Evolutionary conservation across 2,113 vertebrate genomes (phyloP).

Genomic region (Tamias sibiricus): DNA sequence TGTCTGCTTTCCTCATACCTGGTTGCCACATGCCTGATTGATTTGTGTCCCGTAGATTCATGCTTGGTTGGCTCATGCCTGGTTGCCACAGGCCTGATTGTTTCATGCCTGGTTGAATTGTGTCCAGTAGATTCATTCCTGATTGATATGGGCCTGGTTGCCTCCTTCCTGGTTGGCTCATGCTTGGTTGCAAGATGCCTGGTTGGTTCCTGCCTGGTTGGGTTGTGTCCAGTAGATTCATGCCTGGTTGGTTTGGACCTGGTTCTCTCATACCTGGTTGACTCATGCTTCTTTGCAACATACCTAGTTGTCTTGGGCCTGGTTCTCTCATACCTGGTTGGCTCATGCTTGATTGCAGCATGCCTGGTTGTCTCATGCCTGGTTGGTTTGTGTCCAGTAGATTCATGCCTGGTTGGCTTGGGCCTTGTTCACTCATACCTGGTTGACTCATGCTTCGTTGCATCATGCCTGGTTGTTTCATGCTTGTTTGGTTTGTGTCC

Average conservation of each 20-base stretch:
- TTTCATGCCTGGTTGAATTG: background rate
- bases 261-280: background rate
- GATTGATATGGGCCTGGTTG: background rate
- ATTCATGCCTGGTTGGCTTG: background rate
- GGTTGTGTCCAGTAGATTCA: rapidly evolving
- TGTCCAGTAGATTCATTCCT: background rate
- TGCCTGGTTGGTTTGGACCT: background rate
- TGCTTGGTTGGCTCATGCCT: background rate
- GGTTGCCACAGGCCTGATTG: background rate
- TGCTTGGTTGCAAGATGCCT: background rate
- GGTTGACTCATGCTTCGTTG: background rate
- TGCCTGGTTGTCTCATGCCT: background rate
- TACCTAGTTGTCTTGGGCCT: background rate
- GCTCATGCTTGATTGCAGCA: no score
- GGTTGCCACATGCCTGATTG: background rate
- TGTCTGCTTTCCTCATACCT: background rate
- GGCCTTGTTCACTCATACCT: background rate
- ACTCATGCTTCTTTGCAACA: rapidly evolving
- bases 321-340: no score
- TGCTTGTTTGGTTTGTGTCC: background rate
- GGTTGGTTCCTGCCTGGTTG: background rate
- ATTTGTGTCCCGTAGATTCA: background rate
- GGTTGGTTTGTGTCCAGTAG: background rate
- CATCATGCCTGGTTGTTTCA: background rate
- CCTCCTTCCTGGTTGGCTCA: background rate